A percentile compares a stretch with the other conserved stretches of the same genome.
phyloP scores from a whole-genome alignment of 2,797 vertebrate species.

The Hydrolagus colliei region DNA sequence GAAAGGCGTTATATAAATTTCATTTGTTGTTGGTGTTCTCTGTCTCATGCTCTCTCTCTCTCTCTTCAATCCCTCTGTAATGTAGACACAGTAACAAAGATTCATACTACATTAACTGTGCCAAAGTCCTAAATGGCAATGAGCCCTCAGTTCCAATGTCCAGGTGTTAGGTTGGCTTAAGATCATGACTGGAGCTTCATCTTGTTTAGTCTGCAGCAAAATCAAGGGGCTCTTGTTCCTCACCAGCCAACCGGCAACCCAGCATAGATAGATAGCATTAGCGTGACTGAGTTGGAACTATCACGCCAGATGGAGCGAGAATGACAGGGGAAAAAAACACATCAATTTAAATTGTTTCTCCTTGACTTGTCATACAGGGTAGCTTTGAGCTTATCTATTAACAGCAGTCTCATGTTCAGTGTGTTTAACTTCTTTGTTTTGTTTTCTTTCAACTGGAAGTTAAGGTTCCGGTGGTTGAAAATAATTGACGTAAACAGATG shows the following conservation, averaged over 20 bases:
- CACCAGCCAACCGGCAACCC: neutral
- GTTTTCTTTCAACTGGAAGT: too few relatives aligned
- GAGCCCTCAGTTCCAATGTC: neutral
- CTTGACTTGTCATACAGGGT: neutral
- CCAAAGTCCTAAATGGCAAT: neutral
- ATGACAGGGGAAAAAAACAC: neutral
- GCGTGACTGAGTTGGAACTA: neutral
- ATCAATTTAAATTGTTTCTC: slow-evolving; percentile 8
- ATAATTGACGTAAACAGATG: neutral
- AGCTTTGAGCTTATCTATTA: neutral
- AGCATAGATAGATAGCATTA: neutral
- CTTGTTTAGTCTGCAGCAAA: slow-evolving; percentile 8
- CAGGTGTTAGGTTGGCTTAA: neutral
- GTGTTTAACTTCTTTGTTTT: neutral
- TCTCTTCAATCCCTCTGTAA: neutral
- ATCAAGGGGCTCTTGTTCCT: slow-evolving; percentile 7
- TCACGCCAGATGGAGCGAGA: neutral
- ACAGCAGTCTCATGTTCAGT: neutral
- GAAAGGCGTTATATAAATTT: too few relatives aligned
- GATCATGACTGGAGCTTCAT: neutral
- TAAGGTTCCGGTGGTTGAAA: too few relatives aligned
- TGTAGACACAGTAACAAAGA: too few relatives aligned
- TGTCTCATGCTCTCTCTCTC: too few relatives aligned
- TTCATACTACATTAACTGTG: too few relatives aligned
- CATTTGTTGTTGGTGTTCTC: too few relatives aligned